Conservation (phyloP, 2,888 invertebrate genomes). For the Pegoplata infirma region DNA sequence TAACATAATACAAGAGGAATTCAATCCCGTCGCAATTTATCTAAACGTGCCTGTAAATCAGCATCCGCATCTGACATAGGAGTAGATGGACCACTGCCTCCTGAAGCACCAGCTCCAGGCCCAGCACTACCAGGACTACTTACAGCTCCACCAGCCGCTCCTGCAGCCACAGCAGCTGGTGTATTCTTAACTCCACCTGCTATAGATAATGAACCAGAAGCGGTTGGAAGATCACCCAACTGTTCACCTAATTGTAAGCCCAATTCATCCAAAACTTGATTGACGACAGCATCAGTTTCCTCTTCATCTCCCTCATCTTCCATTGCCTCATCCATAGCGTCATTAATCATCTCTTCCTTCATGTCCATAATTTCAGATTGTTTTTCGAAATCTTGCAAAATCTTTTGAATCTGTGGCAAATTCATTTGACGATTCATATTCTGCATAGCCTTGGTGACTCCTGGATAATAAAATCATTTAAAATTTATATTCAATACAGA, state of each 20-base stretch:
- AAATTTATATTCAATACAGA: background rate
- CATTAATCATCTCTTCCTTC: constrained; percentile 99
- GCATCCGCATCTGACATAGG: constrained; percentile 92
- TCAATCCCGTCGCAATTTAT: constrained; percentile 94
- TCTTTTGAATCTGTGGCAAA: constrained; percentile 98
- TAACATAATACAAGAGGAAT: background rate
- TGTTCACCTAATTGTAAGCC: constrained; percentile 97
- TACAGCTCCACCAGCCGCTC: constrained; percentile 76
- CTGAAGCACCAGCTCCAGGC: constrained; percentile 67
- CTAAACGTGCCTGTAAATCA: constrained; percentile 96
- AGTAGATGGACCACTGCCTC: constrained; percentile 79
- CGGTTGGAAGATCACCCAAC: constrained; percentile 89
- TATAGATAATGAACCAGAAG: constrained; percentile 81
- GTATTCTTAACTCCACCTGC: constrained; percentile 82
- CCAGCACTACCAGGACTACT: constrained; percentile 76
- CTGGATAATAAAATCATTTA: constrained; percentile 66
- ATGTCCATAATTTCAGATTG: constrained; percentile 99
- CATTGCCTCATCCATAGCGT: constrained; percentile 99
- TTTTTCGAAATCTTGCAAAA: constrained; percentile 98
- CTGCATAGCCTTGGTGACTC: constrained; percentile 98
- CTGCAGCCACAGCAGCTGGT: constrained; percentile 79
- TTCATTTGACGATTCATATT: constrained; percentile 98
- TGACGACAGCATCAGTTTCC: constrained; percentile 96
- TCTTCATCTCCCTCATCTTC: constrained; percentile 99
- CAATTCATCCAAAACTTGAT: constrained; percentile 97